Conservation (phyloP, 2,113 vertebrate genomes). For the Oreochromis tanganicae region DNA sequence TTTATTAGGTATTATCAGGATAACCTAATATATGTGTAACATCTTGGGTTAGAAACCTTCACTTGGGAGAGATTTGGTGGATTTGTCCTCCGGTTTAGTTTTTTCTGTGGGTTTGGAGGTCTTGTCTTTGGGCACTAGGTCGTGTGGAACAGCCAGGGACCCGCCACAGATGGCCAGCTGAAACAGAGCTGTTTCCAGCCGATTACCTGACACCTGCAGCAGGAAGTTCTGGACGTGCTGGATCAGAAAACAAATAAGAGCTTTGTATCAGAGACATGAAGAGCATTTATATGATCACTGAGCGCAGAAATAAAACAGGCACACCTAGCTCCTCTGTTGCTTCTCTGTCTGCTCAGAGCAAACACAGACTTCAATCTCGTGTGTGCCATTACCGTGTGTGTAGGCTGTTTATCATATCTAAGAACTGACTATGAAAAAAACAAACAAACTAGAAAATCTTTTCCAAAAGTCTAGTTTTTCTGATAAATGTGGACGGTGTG, state of each 20-base stretch:
- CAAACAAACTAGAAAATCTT: background rate
- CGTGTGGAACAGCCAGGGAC: constrained; percentile 66
- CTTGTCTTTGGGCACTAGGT: constrained; percentile 67
- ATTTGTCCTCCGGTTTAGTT: constrained; percentile 14
- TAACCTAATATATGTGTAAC: fast-evolving
- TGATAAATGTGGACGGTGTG: background rate
- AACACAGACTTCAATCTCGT: background rate
- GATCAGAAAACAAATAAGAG: background rate
- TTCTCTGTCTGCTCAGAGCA: background rate
- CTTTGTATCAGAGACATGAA: background rate
- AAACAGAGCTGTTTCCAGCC: constrained; percentile 65
- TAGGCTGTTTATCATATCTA: background rate
- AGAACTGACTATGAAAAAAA: background rate
- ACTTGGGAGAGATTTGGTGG: constrained; percentile 34
- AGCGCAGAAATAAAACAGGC: background rate
- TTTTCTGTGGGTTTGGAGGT: constrained; percentile 9
- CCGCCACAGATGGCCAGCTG: constrained; percentile 76
- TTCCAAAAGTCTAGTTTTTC: background rate
- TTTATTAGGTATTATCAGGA: background rate
- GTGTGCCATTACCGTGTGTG: background rate
- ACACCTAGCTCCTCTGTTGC: background rate
- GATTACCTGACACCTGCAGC: constrained; percentile 53
- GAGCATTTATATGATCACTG: background rate
- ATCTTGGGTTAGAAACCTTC: constrained; percentile 58
- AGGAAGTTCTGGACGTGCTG: constrained; percentile 71